phyloP scores from a whole-genome alignment of 2,113 vertebrate species.

The Oncorhynchus gorbuscha region DNA sequence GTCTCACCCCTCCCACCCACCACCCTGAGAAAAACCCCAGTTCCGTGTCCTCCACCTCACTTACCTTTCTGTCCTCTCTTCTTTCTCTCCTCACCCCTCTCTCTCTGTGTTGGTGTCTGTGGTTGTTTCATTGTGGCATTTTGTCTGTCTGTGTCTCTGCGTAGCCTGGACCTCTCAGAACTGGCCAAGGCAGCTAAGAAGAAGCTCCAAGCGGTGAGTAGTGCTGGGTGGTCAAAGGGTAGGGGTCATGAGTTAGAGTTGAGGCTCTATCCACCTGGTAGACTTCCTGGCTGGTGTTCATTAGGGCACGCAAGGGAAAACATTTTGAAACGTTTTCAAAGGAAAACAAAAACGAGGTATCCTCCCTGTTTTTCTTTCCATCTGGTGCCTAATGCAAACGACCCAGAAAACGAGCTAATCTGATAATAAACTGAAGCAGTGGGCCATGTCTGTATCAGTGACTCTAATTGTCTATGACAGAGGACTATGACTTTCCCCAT shows the following conservation, averaged over 20 bases:
- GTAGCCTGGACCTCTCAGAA: constrained; percentile 94
- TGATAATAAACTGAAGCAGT: no score
- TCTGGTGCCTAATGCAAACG: no score
- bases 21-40: background rate
- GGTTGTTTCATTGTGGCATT: constrained; percentile 37
- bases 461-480: no score
- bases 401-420: no score
- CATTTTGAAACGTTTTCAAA: no score
- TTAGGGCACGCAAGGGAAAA: no score
- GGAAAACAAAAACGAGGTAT: no score
- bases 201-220: constrained; percentile 95
- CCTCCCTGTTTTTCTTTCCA: no score
- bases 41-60: background rate
- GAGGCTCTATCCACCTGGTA: background rate
- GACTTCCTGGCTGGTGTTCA: background rate
- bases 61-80: constrained; percentile 2
- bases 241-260: background rate
- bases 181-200: constrained; percentile 98
- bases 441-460: no score
- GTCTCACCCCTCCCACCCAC: background rate
- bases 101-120: background rate
- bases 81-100: constrained; percentile 10
- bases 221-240: background rate
- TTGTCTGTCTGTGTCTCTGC: constrained; percentile 37
- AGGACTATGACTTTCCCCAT: no score